These are phyloP conservation scores for Trematomus loennbergii DNA, from an alignment of 2,113 vertebrate species.

Conservation along the genomic window DNA sequence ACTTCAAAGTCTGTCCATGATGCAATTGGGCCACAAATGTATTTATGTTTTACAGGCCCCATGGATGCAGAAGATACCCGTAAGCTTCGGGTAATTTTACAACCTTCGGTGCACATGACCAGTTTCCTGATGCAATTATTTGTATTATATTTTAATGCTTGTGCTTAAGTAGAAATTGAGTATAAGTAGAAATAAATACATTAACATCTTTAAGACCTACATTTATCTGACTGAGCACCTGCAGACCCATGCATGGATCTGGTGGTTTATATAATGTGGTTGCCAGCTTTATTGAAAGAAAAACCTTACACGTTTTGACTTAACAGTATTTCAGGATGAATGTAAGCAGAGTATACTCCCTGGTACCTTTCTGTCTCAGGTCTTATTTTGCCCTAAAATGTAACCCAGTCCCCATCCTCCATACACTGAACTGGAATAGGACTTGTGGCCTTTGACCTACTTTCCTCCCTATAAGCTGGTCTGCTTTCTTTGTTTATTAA, in stretches of 20 bases:
- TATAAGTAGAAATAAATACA: too few relatives aligned
- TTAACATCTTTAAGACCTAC: neutral
- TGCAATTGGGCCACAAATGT: too few relatives aligned
- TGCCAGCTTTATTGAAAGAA: neutral
- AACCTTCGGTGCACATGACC: too few relatives aligned
- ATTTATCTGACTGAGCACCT: neutral
- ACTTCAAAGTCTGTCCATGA: too few relatives aligned
- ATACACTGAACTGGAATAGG: constrained; percentile 35
- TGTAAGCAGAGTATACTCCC: neutral
- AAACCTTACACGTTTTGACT: neutral
- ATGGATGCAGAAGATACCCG: too few relatives aligned
- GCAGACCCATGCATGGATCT: neutral
- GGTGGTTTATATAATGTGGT: neutral
- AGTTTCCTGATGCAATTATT: neutral
- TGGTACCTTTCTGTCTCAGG: constrained; percentile 25
- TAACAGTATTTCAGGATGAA: neutral
- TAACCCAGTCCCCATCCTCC: constrained; percentile 43
- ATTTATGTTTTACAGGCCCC: too few relatives aligned
- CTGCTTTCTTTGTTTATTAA: neutral
- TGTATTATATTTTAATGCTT: neutral
- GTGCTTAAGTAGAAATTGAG: neutral
- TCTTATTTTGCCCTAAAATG: constrained; percentile 44
- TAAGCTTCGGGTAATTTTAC: too few relatives aligned
- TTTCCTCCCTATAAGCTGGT: constrained; percentile 16
- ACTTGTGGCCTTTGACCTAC: constrained; percentile 53